These are phyloP conservation scores for Apogon talboti DNA, from an alignment of 2,797 vertebrate species.

Conservation along the genomic window DNA sequence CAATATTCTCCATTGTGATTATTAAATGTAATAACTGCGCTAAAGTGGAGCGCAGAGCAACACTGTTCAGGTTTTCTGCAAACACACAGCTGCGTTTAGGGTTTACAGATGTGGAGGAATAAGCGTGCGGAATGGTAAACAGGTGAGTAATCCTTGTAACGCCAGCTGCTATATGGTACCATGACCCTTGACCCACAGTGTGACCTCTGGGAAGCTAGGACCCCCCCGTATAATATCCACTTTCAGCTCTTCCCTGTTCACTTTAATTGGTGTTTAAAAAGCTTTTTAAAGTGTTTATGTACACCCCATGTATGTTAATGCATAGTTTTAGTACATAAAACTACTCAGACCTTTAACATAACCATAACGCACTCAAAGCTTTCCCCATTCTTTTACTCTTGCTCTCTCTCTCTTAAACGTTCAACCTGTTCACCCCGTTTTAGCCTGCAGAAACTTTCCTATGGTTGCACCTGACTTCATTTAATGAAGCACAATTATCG, in stretches of 20 bases:
- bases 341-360: neutral
- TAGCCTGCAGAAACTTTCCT: neutral
- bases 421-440: slow-evolving; percentile 5
- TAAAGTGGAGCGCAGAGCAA: neutral
- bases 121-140: slow-evolving; percentile 45
- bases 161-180: slow-evolving; percentile 28
- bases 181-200: slow-evolving; percentile 48
- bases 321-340: slow-evolving; percentile 2
- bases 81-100: slow-evolving; percentile 22
- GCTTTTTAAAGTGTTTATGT: neutral
- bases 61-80: neutral
- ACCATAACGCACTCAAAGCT: neutral
- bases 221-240: slow-evolving; percentile 15
- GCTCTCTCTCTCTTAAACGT: slow-evolving; percentile 1
- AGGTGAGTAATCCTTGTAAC: slow-evolving; percentile 57
- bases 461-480: slow-evolving; percentile 24
- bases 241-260: slow-evolving; percentile 6
- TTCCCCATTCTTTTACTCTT: neutral
- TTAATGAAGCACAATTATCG: slow-evolving; percentile 22
- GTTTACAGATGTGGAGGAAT: slow-evolving; percentile 23
- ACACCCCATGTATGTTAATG: neutral
- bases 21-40: neutral
- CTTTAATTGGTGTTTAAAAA: slow-evolving; percentile 1
- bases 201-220: slow-evolving; percentile 38
- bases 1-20: neutral